Evolutionary conservation across 1,140 invertebrate species (phyloP), one percentile per base, ranked within the genome.

Genomic region (Sminthurides bifidus): DNA sequence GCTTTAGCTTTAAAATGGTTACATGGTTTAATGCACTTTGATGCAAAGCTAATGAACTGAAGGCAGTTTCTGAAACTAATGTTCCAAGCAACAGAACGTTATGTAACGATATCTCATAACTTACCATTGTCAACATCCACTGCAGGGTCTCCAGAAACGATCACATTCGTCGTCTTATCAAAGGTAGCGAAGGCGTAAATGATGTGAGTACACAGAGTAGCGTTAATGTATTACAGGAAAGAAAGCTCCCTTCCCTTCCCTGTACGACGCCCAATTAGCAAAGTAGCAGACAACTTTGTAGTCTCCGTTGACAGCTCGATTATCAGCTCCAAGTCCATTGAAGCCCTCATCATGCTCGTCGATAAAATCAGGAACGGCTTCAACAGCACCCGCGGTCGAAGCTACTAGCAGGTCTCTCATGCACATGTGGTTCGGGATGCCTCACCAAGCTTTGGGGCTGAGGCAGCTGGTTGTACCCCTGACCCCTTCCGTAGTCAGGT

Each of bases 131-230:
- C 84, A 24, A 88, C 75, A 70, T 92, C 89, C 4, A 83, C 80
- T 82, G 83, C 87, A 15, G 83, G 79, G 74, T 92, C 88, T 48
- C 86, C 85, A 44, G 85, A 75, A 27, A 83, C 83, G 3, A 89
- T 77, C 0, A 79, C 69, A 2, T 90, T 71, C 4, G 77, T 81
- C 30, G 86, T 79, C 0, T 84, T 80, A 67, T 90, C 84, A 17
- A 92, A 69, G 12, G 81, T 82, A n/a, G 86, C 87, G 68, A 91
- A 94, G 0, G 90, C 87, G 64, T 93, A 94, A 14, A 94, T 77
- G 2, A 94, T 73, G 62, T 92, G 86, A 0, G 87, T 90, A 66
- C 91, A 94, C 0, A 93, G 75, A 37, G 73, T 71, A 0, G 80
- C 75, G 65, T 92, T 84, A 1, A 93, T 71, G 60, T 87, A 77